These are phyloP conservation scores for Pelecanoides urinatrix DNA, from an alignment of 2,113 vertebrate species.

Conservation along the genomic window DNA sequence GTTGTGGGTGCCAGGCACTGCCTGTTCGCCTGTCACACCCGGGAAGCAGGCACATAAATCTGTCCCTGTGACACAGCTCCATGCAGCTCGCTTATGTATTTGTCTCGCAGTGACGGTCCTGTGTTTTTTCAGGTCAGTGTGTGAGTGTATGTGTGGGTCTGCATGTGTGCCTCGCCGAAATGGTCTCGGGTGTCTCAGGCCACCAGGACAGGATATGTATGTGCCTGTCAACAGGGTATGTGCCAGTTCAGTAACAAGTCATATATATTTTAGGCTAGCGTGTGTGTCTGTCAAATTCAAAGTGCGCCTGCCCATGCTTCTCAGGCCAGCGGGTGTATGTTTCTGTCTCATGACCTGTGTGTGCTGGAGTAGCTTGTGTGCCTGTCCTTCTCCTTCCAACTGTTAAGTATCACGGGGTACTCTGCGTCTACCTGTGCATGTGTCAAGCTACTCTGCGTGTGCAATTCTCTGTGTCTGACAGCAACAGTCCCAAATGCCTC, in stretches of 20 bases:
- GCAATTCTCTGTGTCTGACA: not conserved
- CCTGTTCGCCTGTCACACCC: not conserved
- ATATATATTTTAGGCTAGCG: not conserved
- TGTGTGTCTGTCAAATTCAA: not conserved
- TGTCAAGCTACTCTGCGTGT: not conserved
- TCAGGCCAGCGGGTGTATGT: not conserved
- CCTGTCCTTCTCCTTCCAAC: not conserved
- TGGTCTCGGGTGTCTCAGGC: fast-evolving
- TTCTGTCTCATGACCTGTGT: not conserved
- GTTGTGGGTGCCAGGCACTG: not conserved
- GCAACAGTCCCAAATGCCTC: not conserved
- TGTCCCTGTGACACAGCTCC: not conserved
- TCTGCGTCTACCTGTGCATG: fast-evolving
- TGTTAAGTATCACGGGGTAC: fast-evolving
- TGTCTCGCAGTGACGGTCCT: not conserved
- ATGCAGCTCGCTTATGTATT: not conserved
- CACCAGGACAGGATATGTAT: not conserved
- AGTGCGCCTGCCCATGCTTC: not conserved
- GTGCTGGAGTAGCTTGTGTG: not conserved
- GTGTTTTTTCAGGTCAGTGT: not conserved
- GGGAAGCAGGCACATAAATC: not conserved
- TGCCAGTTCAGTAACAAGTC: not conserved
- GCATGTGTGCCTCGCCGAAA: not conserved
- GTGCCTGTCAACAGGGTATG: not conserved
- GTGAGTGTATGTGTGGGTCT: not conserved